Conservation (phyloP, 2,888 invertebrate genomes). For the Rhaphigaster nebulosa region DNA sequence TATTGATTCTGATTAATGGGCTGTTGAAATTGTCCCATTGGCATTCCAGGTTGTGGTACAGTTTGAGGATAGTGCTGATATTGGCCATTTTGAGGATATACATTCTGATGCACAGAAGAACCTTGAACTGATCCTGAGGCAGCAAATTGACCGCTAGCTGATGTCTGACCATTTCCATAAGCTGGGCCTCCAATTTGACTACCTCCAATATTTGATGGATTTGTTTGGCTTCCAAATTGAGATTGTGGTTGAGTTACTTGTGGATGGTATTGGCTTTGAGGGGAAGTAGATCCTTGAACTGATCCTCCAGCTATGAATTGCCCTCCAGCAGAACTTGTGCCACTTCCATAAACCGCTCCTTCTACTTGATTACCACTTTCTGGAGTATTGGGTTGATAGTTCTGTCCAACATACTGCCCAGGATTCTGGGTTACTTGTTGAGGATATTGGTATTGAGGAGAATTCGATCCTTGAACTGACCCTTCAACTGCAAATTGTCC, state of each 20-base stretch:
- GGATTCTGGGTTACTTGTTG: neutral
- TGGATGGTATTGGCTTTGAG: slow-evolving; percentile 59
- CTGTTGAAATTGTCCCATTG: slow-evolving; percentile 24
- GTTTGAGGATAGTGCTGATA: neutral
- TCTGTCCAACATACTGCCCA: slow-evolving; percentile 15
- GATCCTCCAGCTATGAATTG: slow-evolving; percentile 43
- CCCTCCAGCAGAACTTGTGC: slow-evolving; percentile 33
- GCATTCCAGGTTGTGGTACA: neutral
- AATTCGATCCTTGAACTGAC: slow-evolving; percentile 57
- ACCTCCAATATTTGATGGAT: slow-evolving; percentile 13
- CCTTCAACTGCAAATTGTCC: slow-evolving; percentile 61
- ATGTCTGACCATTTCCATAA: slow-evolving; percentile 56
- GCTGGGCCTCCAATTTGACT: slow-evolving; percentile 48
- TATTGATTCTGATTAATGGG: slow-evolving; percentile 15
- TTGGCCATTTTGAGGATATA: slow-evolving; percentile 15
- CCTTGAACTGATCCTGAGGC: slow-evolving; percentile 59
- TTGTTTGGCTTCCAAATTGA: slow-evolving; percentile 39
- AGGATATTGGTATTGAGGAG: neutral
- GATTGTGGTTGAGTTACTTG: slow-evolving; percentile 51
- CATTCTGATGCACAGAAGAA: neutral
- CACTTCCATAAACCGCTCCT: slow-evolving; percentile 59
- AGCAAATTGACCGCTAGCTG: slow-evolving; percentile 60
- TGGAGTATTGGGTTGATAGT: neutral
- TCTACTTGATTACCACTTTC: slow-evolving; percentile 32
- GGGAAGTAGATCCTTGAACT: slow-evolving; percentile 45